Conservation (phyloP, 2,888 invertebrate genomes). For the Elmis aenea region DNA sequence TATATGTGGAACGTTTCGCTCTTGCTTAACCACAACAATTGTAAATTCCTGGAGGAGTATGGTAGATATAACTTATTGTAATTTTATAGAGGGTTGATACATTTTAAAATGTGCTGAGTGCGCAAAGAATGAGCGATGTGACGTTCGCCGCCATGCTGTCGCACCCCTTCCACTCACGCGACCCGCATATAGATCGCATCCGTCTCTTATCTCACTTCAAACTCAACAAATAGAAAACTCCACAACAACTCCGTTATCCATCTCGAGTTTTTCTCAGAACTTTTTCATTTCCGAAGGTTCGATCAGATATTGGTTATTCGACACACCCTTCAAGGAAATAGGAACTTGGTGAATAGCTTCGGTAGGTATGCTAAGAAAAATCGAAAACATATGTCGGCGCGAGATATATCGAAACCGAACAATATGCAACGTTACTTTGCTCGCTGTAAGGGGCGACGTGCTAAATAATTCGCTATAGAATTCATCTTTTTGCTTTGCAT, state of each 20-base stretch:
- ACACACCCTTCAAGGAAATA: conserved; percentile 14
- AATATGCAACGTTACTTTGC: no score
- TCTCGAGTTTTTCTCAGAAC: conserved; percentile 36
- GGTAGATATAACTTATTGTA: conserved; percentile 44
- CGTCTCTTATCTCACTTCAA: conserved; percentile 42
- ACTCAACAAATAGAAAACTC: conserved; percentile 46
- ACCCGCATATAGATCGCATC: conserved; percentile 43
- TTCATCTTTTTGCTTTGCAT: conserved; percentile 35
- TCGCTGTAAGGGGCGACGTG: no score
- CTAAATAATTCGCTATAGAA: conserved; percentile 12
- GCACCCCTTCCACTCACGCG: conserved; percentile 44
- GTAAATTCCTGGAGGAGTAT: conserved; percentile 16
- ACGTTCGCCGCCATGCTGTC: conserved; percentile 48
- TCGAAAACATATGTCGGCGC: conserved; percentile 6
- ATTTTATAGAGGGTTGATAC: conserved; percentile 49
- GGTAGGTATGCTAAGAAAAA: conserved; percentile 11
- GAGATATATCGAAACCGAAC: no score
- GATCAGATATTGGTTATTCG: conserved; percentile 36
- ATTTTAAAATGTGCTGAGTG: conserved; percentile 50
- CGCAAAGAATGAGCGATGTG: conserved; percentile 49
- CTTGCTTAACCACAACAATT: conserved; percentile 12
- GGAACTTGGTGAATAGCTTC: conserved; percentile 10
- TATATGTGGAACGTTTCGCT: neutral
- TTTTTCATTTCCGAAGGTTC: conserved; percentile 41
- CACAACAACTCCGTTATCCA: conserved; percentile 40